These are phyloP conservation scores for Myathropa florea DNA, from an alignment of 2,888 invertebrate species.

Conservation along the genomic window DNA sequence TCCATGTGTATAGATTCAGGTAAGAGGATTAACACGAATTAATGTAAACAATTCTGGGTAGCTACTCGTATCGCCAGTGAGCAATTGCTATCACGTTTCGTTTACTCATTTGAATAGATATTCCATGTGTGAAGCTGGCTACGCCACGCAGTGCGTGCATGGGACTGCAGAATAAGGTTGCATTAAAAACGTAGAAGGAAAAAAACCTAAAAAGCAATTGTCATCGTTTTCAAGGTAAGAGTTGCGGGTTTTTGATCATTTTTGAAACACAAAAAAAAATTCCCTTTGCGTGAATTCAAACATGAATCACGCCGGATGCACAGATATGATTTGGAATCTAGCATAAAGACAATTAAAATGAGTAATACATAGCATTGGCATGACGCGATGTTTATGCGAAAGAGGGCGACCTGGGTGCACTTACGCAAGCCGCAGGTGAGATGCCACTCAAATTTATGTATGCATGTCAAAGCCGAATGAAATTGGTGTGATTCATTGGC, in stretches of 20 bases:
- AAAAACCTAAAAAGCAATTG: neutral
- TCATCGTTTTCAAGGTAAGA: neutral
- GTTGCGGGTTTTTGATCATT: neutral
- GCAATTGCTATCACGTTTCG: neutral
- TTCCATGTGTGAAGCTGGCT: neutral
- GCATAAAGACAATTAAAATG: neutral
- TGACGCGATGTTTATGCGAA: neutral
- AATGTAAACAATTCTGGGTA: neutral
- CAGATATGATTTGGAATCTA: neutral
- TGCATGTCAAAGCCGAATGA: neutral
- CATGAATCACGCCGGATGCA: neutral
- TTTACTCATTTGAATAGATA: neutral
- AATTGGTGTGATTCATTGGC: neutral
- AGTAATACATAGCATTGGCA: neutral
- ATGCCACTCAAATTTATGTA: neutral
- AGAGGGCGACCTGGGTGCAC: neutral
- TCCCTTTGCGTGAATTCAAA: neutral
- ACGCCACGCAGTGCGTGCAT: neutral
- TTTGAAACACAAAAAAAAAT: neutral
- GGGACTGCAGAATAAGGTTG: neutral
- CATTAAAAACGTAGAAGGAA: neutral
- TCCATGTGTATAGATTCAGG: neutral
- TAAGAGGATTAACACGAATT: neutral
- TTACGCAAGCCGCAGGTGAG: neutral
- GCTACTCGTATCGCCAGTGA: neutral